Evolutionary conservation across 2,797 vertebrate genomes (phyloP), one percentile per base, ranked within the genome.

Genomic region (Scyliorhinus canicula): DNA sequence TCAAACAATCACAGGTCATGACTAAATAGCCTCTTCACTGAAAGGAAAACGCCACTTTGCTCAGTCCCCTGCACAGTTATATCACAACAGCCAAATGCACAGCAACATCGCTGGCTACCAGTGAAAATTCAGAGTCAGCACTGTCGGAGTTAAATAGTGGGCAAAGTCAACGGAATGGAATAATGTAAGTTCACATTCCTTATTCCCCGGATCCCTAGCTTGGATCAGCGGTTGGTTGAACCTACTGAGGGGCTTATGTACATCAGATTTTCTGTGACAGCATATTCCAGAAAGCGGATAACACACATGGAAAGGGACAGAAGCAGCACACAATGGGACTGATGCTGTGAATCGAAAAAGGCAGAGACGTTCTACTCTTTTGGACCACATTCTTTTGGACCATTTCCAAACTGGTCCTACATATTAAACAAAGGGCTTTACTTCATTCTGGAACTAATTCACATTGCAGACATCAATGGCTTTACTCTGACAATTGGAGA

Each of bases 391-490:
- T 44, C 31, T 65, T 91, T 91, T 91, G 88, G 19, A 91, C 57
- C 8, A 63, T 40, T 40, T 91, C 88, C 60, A 65, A 63, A 65
- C n/a, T 12, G 24, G n/a, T 91, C 57, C n/a, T n/a, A 63, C n/a
- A 91, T 91, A 91, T 65, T n/a, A 40, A 65, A 65, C 88, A 26
- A 91, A 57, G 57, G 57, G 40, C 60, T 26, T 91, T 65, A 44
- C 19, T 91, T 44, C 57, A 65, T 44, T 63, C 88, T 91, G 88
- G 88, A 26, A 91, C 88, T 63, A 40, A 91, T 91, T 65, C 88
- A 88, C 52, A 26, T 44, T 47, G 79, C 40, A 88, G 31, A 88
- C 60, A 40, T 91, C 40, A 40, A 11, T 63, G 88, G 57, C 60
- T 91, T 91, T 26, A 63, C n/a, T 63, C 77, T 91, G 57, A 91